Conservation (phyloP, 2,113 vertebrate genomes). For the Ciconia stormi region DNA sequence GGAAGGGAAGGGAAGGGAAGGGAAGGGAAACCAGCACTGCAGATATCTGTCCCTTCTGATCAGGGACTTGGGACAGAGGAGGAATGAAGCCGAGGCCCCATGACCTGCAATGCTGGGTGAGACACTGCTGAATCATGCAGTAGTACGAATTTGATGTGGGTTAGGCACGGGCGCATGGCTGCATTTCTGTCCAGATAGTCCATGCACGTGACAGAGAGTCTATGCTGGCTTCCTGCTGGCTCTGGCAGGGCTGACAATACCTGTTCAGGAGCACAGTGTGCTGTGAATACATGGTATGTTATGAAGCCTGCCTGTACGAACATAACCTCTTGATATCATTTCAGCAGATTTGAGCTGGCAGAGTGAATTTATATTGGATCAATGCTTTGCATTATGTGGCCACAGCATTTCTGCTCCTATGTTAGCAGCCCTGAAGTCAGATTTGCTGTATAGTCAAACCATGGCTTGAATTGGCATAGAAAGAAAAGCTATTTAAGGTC, state of each 20-base stretch:
- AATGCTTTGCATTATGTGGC: not conserved
- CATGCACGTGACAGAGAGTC: not conserved
- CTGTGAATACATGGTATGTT: accelerated
- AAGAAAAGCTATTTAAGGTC: conserved; percentile 32
- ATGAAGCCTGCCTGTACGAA: not conserved
- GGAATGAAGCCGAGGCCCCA: not conserved
- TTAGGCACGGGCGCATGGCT: not conserved
- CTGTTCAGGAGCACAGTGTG: not conserved
- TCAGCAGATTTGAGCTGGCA: not conserved
- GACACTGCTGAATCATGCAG: not conserved
- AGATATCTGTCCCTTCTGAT: not conserved
- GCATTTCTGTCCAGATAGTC: not conserved
- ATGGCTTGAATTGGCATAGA: not conserved
- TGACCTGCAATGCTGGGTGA: not conserved
- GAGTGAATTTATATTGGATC: not conserved
- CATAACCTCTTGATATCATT: not conserved
- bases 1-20: too few species aligned
- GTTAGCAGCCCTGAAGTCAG: not conserved
- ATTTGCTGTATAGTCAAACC: not conserved
- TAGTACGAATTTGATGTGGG: not conserved
- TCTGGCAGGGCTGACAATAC: not conserved
- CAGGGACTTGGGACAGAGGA: not conserved
- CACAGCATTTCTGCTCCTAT: not conserved
- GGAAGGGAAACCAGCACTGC: not conserved
- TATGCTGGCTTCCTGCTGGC: not conserved